phyloP scores from a whole-genome alignment of 2,113 vertebrate genomes.

The Pygoscelis adeliae region DNA sequence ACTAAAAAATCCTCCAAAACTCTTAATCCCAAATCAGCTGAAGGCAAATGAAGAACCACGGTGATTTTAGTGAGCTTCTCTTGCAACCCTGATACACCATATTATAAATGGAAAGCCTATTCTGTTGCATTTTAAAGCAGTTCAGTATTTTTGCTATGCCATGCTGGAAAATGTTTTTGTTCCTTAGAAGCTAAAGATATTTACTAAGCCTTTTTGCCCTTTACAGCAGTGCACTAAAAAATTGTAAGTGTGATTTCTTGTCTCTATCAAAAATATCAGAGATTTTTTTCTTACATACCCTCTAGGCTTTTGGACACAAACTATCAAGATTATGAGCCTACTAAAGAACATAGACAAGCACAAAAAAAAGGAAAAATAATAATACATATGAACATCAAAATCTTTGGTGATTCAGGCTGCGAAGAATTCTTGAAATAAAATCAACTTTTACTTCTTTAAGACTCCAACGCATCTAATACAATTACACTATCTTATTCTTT shows the following conservation, averaged over 20 bases:
- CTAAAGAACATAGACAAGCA: background rate
- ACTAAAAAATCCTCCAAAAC: background rate
- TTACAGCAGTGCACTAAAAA: background rate
- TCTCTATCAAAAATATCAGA: background rate
- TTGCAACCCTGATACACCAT: background rate
- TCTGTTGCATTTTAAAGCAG: background rate
- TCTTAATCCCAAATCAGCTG: background rate
- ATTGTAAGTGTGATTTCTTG: background rate
- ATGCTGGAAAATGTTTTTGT: background rate
- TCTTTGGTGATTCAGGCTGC: background rate
- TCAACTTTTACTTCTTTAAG: background rate
- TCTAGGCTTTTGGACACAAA: background rate
- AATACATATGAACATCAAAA: background rate
- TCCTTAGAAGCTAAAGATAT: background rate
- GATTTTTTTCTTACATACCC: background rate
- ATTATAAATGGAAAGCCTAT: background rate
- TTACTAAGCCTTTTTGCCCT: background rate
- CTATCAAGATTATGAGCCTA: background rate
- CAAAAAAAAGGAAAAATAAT: background rate
- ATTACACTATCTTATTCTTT: background rate
- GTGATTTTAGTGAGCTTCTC: background rate
- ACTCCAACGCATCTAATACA: background rate
- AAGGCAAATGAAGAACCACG: background rate
- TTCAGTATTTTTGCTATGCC: rapidly evolving
- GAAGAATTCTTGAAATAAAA: background rate